Evolutionary conservation across 2,797 vertebrate species (phyloP).

Genomic region (Vespertilio murinus): DNA sequence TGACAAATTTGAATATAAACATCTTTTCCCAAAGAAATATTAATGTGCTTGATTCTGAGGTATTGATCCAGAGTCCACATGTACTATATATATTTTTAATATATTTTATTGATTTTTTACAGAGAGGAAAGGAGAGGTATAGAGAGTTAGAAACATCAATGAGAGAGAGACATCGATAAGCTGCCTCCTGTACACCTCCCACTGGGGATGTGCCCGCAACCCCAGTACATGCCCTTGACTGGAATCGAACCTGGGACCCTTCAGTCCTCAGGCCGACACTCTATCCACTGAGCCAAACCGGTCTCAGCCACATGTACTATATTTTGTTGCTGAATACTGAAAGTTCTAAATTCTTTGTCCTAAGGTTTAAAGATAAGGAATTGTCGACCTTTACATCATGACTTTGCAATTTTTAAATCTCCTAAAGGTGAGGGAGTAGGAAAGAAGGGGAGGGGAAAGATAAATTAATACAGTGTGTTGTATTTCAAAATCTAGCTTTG

Average conservation of each 20-base stretch:
- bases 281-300: too few species aligned
- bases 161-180: too few species aligned
- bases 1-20: not conserved
- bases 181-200: too few species aligned
- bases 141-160: too few species aligned
- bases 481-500: not conserved
- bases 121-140: too few species aligned
- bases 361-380: not conserved
- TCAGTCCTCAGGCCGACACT: too few species aligned
- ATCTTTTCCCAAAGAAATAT: not conserved
- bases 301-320: fast-evolving
- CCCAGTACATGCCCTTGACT: too few species aligned
- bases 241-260: too few species aligned
- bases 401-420: not conserved
- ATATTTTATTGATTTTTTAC: too few species aligned
- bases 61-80: not conserved
- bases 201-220: too few species aligned
- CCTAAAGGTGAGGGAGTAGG: not conserved
- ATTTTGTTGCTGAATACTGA: not conserved
- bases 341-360: not conserved
- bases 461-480: not conserved
- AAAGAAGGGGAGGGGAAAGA: not conserved
- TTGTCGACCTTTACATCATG: not conserved
- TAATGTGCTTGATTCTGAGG: not conserved
- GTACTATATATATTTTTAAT: too few species aligned